Percentiles rank a stretch among this genome's conserved stretches.
Evolutionary conservation across 2,113 vertebrate genomes (phyloP).

Genomic region (Perognathus longimembris): DNA sequence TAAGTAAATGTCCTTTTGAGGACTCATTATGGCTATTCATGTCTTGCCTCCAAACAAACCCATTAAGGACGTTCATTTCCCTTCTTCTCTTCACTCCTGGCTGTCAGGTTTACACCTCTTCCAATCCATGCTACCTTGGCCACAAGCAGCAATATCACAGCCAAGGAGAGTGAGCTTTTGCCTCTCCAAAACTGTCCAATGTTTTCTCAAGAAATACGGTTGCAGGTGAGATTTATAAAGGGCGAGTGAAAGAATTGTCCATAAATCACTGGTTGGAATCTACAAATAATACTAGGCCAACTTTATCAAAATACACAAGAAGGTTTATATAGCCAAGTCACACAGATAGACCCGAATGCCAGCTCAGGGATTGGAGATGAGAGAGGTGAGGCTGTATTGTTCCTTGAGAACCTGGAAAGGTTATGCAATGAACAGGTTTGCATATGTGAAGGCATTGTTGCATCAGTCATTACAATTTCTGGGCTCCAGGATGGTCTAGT

Average conservation of each 20-base stretch:
- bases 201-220: slow-evolving; percentile 53
- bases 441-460: background rate
- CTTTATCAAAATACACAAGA: background rate
- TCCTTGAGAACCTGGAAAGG: background rate
- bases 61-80: slow-evolving; percentile 68
- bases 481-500: background rate
- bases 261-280: slow-evolving; percentile 31
- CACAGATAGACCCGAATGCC: background rate
- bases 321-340: background rate
- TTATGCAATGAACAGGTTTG: background rate
- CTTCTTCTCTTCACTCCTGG: slow-evolving; percentile 66
- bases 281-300: slow-evolving; percentile 5
- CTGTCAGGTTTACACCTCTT: slow-evolving; percentile 70
- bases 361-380: background rate
- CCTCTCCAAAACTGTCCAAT: slow-evolving; percentile 44
- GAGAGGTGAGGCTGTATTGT: background rate
- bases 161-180: slow-evolving; percentile 55
- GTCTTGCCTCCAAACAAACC: slow-evolving; percentile 73
- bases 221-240: slow-evolving; percentile 51
- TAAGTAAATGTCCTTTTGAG: slow-evolving; percentile 69
- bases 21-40: slow-evolving; percentile 59
- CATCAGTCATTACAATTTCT: background rate
- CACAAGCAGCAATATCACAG: slow-evolving; percentile 51
- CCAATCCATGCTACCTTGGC: slow-evolving; percentile 69
- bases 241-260: slow-evolving; percentile 48